Evolutionary conservation across 2,797 vertebrate genomes (phyloP), one percentile per base, ranked within the genome.

Genomic region (Tauraco hartlaubi): DNA sequence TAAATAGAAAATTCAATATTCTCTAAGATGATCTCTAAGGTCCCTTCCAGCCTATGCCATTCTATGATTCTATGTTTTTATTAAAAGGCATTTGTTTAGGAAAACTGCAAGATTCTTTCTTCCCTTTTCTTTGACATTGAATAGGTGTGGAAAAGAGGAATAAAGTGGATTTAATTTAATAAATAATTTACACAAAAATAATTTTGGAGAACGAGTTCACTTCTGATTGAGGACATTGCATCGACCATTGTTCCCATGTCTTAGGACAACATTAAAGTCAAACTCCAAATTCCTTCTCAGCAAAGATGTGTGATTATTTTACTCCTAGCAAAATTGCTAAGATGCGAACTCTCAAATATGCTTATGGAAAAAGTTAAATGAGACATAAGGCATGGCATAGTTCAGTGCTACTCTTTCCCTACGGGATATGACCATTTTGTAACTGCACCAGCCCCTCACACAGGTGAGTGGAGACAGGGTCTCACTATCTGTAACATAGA

Each of bases 341-440:
- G 49, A 78, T 61, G 41, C 28, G 10, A 63, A 37, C 7, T 73
- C 26, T 74, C 11, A n/a, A 41, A 31, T 11, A 63, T 25, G 15
- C 19, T 62, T 83, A 26, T 15, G 17, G 39, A 72, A 77, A 22
- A 54, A 41, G 7, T 10, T 69, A 33, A 52, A 39, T 2, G 13
- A 66, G 67, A 44, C 15, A 3, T 0, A 5, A 74, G 54, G 5
- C 11, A 33, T 1, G 20, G 15, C 11, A 35, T 7, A 20, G 20
- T 48, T 85, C 48, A 23, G 43, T 43, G 31, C 14, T 87, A 56
- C 12, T 15, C 2, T 84, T 90, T 62, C 33, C 10, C 31, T 21
- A 0, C 0, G 4, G 51, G 63, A 48, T 62, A 23, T 11, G 29
- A 20, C 10, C 10, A 2, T 20, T 35, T 13, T 21, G 37, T 46